Evolutionary conservation across 2,113 vertebrate species (phyloP), one percentile per base, ranked within the genome.

Genomic region (Upupa epops): DNA sequence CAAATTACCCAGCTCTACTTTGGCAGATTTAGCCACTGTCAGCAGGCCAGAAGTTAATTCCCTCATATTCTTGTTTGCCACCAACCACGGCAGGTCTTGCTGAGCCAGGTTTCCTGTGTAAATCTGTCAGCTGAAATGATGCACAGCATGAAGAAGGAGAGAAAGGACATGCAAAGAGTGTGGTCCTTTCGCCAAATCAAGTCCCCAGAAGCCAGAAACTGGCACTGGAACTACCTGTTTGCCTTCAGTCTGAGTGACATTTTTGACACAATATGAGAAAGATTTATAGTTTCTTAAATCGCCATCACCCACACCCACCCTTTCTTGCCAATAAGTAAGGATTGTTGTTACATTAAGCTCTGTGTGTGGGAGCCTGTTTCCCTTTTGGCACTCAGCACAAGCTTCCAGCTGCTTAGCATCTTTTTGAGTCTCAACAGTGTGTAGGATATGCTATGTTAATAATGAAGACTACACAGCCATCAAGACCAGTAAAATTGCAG

Each of bases 11-110:
- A 96, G 98, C 97, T 98, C 98, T 97, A 97, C 97, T 98, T 98
- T 99, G 98, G 98, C 98, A 98, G 98, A 97, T 97, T 97, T 98
- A 96, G 82, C 97, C 97, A 97, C 98, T 98, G 98, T 97, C 98
- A 98, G 98, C 96, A 95, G 98, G 98, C 98, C 98, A 98, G 98
- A 97, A 98, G 97, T 98, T 99, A 99, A 99, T 98, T 98, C 98
- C 98, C 98, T 98, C 98, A 96, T 98, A 98, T 98, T 97, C 97
- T 97, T 97, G 97, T 96, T 94, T 97, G 97, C 97, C 98, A 97
- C 97, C 96, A 95, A 96, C 97, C 97, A 96, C 45, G 92, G 96
- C 96, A 96, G 96, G 94, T 95, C 96, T 96, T 76, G 87, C 91
- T 97, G 93, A 94, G 96, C 94, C 96, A 97, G 97, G 96, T 96